phyloP scores from a whole-genome alignment of 2,797 vertebrate genomes.

The Aldrovandia affinis region DNA sequence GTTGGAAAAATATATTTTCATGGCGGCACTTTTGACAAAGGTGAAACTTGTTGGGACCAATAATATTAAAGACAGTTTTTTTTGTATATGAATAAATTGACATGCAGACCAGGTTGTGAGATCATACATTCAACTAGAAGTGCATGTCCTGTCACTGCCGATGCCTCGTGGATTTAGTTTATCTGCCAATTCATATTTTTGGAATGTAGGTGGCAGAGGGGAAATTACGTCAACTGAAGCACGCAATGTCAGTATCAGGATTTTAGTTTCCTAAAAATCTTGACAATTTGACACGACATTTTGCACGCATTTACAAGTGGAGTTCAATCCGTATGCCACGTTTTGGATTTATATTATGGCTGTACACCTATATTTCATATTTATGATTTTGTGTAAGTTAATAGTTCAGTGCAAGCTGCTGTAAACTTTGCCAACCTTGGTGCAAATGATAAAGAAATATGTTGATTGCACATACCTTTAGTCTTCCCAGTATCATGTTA shows the following conservation, averaged over 20 bases:
- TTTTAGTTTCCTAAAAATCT: neutral
- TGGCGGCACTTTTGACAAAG: too few relatives aligned
- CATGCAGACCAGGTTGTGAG: neutral
- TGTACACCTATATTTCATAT: neutral
- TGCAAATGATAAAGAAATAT: neutral
- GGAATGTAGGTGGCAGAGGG: neutral
- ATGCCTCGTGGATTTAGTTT: neutral
- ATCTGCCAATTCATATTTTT: neutral
- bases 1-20: too few relatives aligned
- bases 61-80: neutral
- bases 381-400: neutral
- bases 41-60: too few relatives aligned
- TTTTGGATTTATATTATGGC: neutral
- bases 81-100: neutral
- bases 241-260: neutral
- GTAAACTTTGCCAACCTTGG: neutral
- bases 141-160: neutral
- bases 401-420: too few relatives aligned
- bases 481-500: neutral
- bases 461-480: neutral
- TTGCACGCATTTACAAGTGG: neutral
- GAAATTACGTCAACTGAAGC: neutral
- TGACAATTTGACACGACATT: neutral
- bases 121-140: neutral
- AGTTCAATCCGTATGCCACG: neutral